phyloP scores from a whole-genome alignment of 2,888 invertebrate genomes.

The Diaphora mendica region DNA sequence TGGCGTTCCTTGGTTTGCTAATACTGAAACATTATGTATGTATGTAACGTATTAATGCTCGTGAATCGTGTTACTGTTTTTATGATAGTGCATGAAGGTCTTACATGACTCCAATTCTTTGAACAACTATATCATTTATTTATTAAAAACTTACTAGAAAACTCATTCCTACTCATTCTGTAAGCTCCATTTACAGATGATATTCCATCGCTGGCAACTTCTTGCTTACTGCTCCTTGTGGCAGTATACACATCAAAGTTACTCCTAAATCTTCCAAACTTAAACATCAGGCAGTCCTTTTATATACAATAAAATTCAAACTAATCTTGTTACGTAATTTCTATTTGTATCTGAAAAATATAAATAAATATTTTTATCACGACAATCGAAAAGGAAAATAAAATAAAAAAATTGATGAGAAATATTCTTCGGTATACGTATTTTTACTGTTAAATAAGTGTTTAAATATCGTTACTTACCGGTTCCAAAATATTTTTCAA shows the following conservation, averaged over 20 bases:
- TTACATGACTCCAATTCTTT: not conserved
- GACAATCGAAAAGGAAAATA: not conserved
- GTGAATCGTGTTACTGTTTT: not conserved
- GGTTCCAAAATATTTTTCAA: slow-evolving; percentile 33
- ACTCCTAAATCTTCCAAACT: slow-evolving; percentile 71
- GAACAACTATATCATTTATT: not conserved
- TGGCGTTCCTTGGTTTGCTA: no score
- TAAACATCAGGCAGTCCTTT: slow-evolving; percentile 59
- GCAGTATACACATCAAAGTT: slow-evolving; percentile 64
- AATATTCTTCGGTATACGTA: not conserved
- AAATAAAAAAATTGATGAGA: not conserved
- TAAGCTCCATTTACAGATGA: slow-evolving; percentile 71
- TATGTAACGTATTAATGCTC: no score
- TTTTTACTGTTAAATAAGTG: not conserved
- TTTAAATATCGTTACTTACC: slow-evolving; percentile 46
- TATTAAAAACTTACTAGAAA: slow-evolving; percentile 61
- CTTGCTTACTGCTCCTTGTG: slow-evolving; percentile 45
- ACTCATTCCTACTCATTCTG: slow-evolving; percentile 69
- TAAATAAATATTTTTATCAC: slow-evolving; percentile 10
- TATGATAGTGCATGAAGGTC: not conserved
- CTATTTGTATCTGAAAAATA: slow-evolving; percentile 49
- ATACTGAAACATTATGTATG: no score
- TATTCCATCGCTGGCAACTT: slow-evolving; percentile 50
- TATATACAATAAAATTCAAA: slow-evolving; percentile 50
- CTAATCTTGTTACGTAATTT: slow-evolving; percentile 49